Evolutionary conservation across 2,797 vertebrate species (phyloP).

Genomic region (Tenualosa thibaudeaui): DNA sequence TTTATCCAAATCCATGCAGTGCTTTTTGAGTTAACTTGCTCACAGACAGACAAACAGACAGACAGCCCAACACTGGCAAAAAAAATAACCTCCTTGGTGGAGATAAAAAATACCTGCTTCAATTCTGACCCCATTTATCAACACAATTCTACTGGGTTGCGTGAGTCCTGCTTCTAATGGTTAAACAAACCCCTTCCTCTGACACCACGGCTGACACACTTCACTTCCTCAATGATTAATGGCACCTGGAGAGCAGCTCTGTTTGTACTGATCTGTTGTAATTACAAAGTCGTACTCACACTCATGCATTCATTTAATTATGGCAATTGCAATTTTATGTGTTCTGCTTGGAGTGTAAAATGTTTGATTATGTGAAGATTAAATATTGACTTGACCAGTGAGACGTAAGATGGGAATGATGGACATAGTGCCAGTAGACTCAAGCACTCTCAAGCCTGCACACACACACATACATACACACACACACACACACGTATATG

Average conservation of each 20-base stretch:
- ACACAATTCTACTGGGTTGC: not conserved
- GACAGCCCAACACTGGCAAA: too few relatives aligned
- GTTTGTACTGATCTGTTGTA: not conserved
- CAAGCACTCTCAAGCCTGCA: not conserved
- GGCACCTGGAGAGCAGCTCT: not conserved
- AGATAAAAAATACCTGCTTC: not conserved
- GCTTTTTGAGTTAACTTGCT: too few relatives aligned
- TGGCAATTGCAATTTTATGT: not conserved
- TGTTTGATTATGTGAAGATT: not conserved
- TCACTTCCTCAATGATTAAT: not conserved
- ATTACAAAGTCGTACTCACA: not conserved
- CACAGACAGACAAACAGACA: too few relatives aligned
- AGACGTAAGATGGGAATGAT: not conserved
- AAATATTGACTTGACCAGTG: not conserved
- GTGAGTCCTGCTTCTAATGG: not conserved
- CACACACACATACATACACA: not conserved
- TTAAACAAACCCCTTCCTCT: slow-evolving; percentile 14
- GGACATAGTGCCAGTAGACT: not conserved
- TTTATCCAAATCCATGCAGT: too few relatives aligned
- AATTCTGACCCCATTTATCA: not conserved
- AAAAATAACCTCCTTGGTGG: too few relatives aligned
- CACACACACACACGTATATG: not conserved
- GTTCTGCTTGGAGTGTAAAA: not conserved
- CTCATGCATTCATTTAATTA: not conserved
- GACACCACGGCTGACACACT: not conserved